Base-by-base conservation (phyloP, 2,113 vertebrate genomes). In the Triplophysa rosa region DNA sequence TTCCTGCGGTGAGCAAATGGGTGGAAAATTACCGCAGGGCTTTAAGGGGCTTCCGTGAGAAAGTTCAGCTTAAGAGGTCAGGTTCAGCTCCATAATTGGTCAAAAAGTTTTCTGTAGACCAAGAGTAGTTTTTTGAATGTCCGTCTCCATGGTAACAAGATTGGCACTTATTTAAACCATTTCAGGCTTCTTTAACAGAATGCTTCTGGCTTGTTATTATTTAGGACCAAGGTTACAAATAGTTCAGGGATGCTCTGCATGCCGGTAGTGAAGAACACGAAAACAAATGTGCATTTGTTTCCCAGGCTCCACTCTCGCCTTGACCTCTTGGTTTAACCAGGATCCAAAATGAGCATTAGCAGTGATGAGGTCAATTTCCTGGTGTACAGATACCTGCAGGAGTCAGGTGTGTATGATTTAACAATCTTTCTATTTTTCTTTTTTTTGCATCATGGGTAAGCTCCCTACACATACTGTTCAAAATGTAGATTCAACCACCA, bases 311-410 rank as follows among this genome's bases (percentile, higher is more conserved):
- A 64, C 83, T 86, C 88, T 91, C 82, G 89, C 89, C 93, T 94
- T 95, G 96, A 95, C 94, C 96, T 97, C 96, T 98, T 98, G 97
- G 97, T 98, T 95, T 95, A 97, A 97, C 92, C 95, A 93, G 94
- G 95, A 95, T 92, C 97, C 97, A 99, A 98, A 95, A 99, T 99
- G 97, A 99, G 97, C 95, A 96, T 99, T 95, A 99, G 96, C 96
- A 99, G 97, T 94, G 97, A 99, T 99, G 97, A 99, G 94, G 97
- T 99, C 94, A 99, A 99, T 93, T 99, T 99, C 94, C 92, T 98
- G 95, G 97, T 99, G 93, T 99, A 98, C 96, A 96, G 97, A 96
- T 98, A 98, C 92, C 95, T 99, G 89, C 97, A 99, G 93, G 97
- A 99, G 94, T 99, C 97, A 91, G 97, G 97, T 99, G 14, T 63